These are phyloP conservation scores for Daktulosphaira vitifoliae DNA, from an alignment of 1,140 invertebrate genomes.

Conservation along the genomic window DNA sequence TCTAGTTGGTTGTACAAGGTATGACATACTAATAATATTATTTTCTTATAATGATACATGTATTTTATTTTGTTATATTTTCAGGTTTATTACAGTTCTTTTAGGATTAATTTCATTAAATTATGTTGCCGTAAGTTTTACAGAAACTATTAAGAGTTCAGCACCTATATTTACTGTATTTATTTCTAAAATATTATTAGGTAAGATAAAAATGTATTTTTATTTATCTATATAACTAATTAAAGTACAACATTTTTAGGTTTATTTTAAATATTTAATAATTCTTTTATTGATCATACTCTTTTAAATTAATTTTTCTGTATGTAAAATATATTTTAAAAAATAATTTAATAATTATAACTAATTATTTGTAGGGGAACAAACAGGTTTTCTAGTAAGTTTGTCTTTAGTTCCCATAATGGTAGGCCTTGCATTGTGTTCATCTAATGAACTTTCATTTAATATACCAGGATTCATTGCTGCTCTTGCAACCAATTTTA, in stretches of 20 bases:
- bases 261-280: too few relatives aligned
- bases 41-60: not conserved
- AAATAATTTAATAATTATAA: too few relatives aligned
- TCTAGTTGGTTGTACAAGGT: slow-evolving; percentile 66
- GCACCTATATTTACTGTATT: slow-evolving; percentile 75
- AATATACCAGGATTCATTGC: slow-evolving; percentile 66
- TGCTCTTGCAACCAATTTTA: slow-evolving; percentile 71
- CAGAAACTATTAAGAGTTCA: slow-evolving; percentile 78
- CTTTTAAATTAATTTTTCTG: too few relatives aligned
- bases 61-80: slow-evolving; percentile 38
- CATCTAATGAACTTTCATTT: slow-evolving; percentile 73
- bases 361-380: slow-evolving; percentile 55
- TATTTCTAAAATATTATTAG: slow-evolving; percentile 62
- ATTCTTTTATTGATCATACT: too few relatives aligned
- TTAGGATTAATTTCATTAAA: slow-evolving; percentile 68
- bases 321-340: too few relatives aligned
- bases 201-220: too few relatives aligned
- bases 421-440: slow-evolving; percentile 72
- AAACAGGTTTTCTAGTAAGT: slow-evolving; percentile 66
- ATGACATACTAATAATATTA: slow-evolving; percentile 30
- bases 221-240: too few relatives aligned
- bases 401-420: slow-evolving; percentile 76
- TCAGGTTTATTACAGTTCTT: slow-evolving; percentile 64
- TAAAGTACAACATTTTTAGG: too few relatives aligned
- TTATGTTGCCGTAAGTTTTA: slow-evolving; percentile 78